phyloP scores from a whole-genome alignment of 1,140 invertebrate genomes.

The Arion vulgaris region DNA sequence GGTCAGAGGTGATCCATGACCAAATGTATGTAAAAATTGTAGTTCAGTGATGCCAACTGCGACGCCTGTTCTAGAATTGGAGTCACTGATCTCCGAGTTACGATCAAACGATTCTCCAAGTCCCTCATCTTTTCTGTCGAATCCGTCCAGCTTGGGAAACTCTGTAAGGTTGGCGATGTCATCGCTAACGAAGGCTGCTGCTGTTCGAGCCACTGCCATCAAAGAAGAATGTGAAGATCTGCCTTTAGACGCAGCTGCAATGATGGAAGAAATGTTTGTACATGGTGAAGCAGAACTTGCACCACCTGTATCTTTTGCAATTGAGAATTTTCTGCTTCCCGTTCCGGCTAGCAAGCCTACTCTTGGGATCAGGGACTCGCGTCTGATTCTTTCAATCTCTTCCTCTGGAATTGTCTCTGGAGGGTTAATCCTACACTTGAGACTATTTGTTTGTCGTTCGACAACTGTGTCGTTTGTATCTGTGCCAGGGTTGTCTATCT shows the following conservation, averaged over 20 bases:
- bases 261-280: not conserved
- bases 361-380: slow-evolving; percentile 39
- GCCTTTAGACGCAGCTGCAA: not conserved
- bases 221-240: not conserved
- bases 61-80: slow-evolving; percentile 18
- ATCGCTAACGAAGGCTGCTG: not conserved
- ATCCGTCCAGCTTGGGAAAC: not conserved
- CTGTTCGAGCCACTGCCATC: not conserved
- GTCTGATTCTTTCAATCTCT: slow-evolving; percentile 42
- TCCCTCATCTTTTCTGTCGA: slow-evolving; percentile 42
- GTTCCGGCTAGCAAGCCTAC: slow-evolving; percentile 13
- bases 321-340: not conserved
- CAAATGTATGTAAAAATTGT: not conserved
- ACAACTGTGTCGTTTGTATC: slow-evolving; percentile 18
- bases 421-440: slow-evolving; percentile 30
- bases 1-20: not conserved
- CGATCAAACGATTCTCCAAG: slow-evolving; percentile 50
- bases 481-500: slow-evolving; percentile 12
- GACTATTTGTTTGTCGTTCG: slow-evolving; percentile 37
- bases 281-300: not conserved
- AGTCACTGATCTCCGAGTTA: slow-evolving; percentile 45
- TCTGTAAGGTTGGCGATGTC: no score
- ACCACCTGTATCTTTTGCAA: not conserved
- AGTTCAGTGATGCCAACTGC: slow-evolving; percentile 26
- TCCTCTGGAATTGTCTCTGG: slow-evolving; percentile 43